Evolutionary conservation across 2,113 vertebrate genomes (phyloP), one percentile per base, ranked within the genome.

Genomic region (Arothron firmamentum): DNA sequence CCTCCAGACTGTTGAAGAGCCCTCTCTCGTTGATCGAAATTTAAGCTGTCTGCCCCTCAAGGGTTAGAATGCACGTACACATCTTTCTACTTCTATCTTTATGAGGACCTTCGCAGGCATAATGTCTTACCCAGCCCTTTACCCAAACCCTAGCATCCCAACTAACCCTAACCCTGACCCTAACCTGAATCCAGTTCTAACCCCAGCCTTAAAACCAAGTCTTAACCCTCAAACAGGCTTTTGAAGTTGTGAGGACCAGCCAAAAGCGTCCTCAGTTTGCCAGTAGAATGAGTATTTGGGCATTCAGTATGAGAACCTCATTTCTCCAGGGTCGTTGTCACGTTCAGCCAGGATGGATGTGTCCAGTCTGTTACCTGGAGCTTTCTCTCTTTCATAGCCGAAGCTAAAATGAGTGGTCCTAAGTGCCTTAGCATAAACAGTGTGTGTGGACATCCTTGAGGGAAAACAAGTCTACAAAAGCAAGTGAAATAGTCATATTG

Each of bases 1-100:
- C 46, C 58, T 71, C 25, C 31, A 62, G 43, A 74, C 72, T 20
- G 34, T 74, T 65, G 60, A 82, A 73, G 60, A 73, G 66, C 53
- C 23, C 45, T 70, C 61, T n/a, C n/a, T n/a, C n/a, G n/a, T n/a
- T n/a, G n/a, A n/a, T n/a, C 52, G 52, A 83, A 80, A 71, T 77
- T 76, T 78, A 81, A 81, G 82, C 77, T 65, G 52, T 78, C 54
- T 65, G 23, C 54, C 25, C 59, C 67, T 72, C 63, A 72, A 75
- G 71, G 71, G 63, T 73, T 65, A 49, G 46, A 62, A 20, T 61
- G 49, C 43, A 38, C 48, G 25, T 25, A 54, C 17, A 69, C 60
- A 53, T 28, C 6, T 7, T 6, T 28, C 1, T 28, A 28, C 25
- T 28, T 7, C 5, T 28, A 7, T 5, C 4, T 28, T 28, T 28